phyloP scores from a whole-genome alignment of 2,888 invertebrate species.

The Caenorhabditis parvicauda region DNA sequence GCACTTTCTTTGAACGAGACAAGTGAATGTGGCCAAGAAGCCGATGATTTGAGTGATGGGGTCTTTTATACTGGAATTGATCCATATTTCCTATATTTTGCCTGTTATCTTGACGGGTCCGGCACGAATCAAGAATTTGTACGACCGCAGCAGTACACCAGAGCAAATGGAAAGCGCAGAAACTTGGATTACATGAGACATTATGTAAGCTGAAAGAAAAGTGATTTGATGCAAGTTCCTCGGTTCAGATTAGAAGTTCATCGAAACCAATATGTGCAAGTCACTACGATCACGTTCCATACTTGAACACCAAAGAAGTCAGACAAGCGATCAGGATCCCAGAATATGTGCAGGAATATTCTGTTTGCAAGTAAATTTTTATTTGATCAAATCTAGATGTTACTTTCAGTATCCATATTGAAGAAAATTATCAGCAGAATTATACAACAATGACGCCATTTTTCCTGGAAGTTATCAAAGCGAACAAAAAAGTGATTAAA shows the following conservation, averaged over 20 bases:
- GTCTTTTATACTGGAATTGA: constrained; percentile 49
- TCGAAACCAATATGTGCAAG: constrained; percentile 41
- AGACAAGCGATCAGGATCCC: constrained; percentile 41
- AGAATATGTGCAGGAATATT: constrained; percentile 31
- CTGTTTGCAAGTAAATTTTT: constrained; percentile 40
- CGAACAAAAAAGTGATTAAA: constrained; percentile 16
- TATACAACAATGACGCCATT: constrained; percentile 41
- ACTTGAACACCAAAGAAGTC: constrained; percentile 44
- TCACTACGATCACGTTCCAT: constrained; percentile 44
- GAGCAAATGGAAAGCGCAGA: neutral
- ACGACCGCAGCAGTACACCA: neutral
- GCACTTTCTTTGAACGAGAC: constrained; percentile 4
- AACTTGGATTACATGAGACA: neutral
- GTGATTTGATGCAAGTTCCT: no score
- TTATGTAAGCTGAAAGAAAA: constrained; percentile 5
- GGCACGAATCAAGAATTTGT: no score
- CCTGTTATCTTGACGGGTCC: constrained; percentile 53
- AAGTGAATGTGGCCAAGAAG: constrained; percentile 9
- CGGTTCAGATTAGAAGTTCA: no score
- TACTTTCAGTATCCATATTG: constrained; percentile 22
- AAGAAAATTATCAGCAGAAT: constrained; percentile 29
- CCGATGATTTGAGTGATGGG: constrained; percentile 24
- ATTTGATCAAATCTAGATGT: neutral
- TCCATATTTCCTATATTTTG: constrained; percentile 52
- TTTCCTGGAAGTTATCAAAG: constrained; percentile 13